Percentiles rank a stretch among this genome's conserved stretches.
phyloP scores from a whole-genome alignment of 2,797 vertebrate genomes.

The Kryptopterus vitreolus region DNA sequence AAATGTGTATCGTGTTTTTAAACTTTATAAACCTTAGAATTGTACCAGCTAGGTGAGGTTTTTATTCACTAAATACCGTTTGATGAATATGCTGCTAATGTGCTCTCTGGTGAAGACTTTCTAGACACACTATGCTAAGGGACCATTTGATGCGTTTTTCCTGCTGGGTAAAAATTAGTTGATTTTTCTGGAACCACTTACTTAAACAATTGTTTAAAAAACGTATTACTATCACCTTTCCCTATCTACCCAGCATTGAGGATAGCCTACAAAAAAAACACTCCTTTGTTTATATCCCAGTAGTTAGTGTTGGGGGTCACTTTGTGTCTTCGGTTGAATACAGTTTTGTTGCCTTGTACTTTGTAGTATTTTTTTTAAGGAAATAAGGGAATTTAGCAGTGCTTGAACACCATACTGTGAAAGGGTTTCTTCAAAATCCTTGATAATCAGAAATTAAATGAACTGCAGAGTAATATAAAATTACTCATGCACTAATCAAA shows the following conservation, averaged over 20 bases:
- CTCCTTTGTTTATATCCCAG: not conserved
- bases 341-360: not conserved
- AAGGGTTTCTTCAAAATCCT: not conserved
- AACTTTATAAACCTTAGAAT: not conserved
- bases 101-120: slow-evolving; percentile 4
- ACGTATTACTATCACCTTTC: not conserved
- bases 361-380: not conserved
- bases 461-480: not conserved
- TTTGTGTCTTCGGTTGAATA: not conserved
- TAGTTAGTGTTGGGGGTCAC: not conserved
- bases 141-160: slow-evolving; percentile 22
- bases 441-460: not conserved
- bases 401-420: not conserved
- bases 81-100: slow-evolving; percentile 16
- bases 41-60: not conserved
- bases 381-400: slow-evolving; percentile 20
- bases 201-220: slow-evolving; percentile 11
- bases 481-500: too few species aligned
- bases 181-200: slow-evolving; percentile 14
- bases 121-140: not conserved
- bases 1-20: not conserved
- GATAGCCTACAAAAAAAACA: not conserved
- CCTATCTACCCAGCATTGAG: not conserved
- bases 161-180: not conserved
- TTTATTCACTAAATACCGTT: slow-evolving; percentile 6